Conservation (phyloP, 2,113 vertebrate species). For the Stomatorhinus ivindoensis region DNA sequence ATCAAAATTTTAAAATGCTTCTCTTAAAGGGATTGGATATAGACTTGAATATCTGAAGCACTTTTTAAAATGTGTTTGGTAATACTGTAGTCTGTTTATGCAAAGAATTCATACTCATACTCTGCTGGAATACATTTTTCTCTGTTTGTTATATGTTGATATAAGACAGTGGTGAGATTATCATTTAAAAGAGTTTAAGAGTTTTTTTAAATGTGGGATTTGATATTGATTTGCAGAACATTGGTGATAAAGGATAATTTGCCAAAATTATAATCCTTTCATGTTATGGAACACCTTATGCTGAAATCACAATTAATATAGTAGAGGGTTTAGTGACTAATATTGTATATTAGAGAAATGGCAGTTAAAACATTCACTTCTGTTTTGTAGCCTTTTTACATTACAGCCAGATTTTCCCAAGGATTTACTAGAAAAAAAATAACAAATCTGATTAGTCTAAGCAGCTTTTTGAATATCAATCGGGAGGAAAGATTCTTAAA, state of each 20-base stretch:
- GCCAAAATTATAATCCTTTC: neutral
- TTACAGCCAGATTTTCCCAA: neutral
- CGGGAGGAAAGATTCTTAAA: neutral
- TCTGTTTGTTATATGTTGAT: neutral
- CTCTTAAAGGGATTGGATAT: neutral
- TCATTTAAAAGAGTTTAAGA: neutral
- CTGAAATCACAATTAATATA: neutral
- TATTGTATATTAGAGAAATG: neutral
- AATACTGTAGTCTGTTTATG: neutral
- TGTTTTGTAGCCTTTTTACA: neutral
- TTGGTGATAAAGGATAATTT: neutral
- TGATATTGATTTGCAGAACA: neutral
- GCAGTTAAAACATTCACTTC: neutral
- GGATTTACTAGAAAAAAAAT: neutral
- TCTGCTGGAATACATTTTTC: neutral
- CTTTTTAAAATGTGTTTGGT: slow-evolving; percentile 16
- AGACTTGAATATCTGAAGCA: slow-evolving; percentile 22
- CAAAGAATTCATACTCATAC: neutral
- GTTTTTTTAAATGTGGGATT: neutral
- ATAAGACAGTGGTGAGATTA: neutral
- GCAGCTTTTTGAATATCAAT: neutral
- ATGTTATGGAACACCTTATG: neutral
- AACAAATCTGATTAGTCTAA: neutral
- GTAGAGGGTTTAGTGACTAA: neutral
- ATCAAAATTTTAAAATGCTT: slow-evolving; percentile 3